Evolutionary conservation across 2,888 invertebrate species (phyloP).

Genomic region (Enoplolaimus lenunculus): DNA sequence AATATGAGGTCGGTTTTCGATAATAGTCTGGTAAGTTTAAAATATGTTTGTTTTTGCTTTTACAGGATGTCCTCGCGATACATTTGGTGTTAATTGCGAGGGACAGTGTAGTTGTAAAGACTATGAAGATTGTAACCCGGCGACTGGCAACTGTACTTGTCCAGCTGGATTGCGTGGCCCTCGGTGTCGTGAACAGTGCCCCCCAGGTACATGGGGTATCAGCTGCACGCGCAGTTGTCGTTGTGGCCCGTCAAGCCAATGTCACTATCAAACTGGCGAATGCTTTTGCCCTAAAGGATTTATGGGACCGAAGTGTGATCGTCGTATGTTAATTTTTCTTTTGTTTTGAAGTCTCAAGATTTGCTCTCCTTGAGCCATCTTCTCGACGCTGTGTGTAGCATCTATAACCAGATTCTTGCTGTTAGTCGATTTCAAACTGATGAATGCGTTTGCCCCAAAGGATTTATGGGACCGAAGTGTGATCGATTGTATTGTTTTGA

Average conservation of each 20-base stretch:
- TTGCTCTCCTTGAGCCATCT: too few species aligned
- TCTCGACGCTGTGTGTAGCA: too few species aligned
- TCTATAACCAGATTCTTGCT: too few species aligned
- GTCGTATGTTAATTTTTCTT: constrained; percentile 4
- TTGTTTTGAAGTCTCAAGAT: too few species aligned
- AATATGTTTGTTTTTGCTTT: background rate
- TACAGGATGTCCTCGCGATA: constrained; percentile 7
- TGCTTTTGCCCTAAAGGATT: constrained; percentile 18
- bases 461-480: constrained; percentile 17
- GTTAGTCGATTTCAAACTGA: constrained; percentile 9
- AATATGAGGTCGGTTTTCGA: too few species aligned
- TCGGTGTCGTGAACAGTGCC: constrained; percentile 2
- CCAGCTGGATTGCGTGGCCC: background rate
- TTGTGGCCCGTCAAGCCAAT: constrained; percentile 20
- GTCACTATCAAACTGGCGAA: constrained; percentile 15
- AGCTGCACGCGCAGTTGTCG: constrained; percentile 27
- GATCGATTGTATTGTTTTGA: too few species aligned
- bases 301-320: constrained; percentile 18
- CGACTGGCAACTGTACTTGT: constrained; percentile 13
- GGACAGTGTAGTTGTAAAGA: constrained; percentile 6
- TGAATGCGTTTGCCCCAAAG: constrained; percentile 18
- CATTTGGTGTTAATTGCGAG: constrained; percentile 6
- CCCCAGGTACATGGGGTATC: constrained; percentile 13
- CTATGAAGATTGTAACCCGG: background rate
- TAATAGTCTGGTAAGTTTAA: too few species aligned